phyloP scores from a whole-genome alignment of 2,888 invertebrate genomes.

The Zhengitettix transpicula region DNA sequence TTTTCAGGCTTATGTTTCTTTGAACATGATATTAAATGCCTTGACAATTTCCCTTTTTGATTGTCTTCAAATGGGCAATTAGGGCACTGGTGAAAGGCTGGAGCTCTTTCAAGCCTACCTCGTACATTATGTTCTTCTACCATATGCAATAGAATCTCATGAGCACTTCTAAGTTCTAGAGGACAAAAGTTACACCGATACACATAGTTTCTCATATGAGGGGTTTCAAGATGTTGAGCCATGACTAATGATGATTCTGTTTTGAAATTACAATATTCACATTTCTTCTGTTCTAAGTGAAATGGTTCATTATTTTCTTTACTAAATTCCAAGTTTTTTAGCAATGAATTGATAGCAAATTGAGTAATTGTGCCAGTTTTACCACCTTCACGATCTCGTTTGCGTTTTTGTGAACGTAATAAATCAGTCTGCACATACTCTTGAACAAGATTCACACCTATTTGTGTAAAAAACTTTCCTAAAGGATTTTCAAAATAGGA shows the following conservation, averaged over 20 bases:
- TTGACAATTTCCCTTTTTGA: constrained; percentile 74
- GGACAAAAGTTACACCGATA: constrained; percentile 71
- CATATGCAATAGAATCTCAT: constrained; percentile 82
- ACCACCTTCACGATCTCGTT: constrained; percentile 53
- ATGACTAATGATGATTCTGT: constrained; percentile 70
- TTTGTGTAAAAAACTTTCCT: constrained; percentile 80
- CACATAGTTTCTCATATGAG: constrained; percentile 75
- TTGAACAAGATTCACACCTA: constrained; percentile 79
- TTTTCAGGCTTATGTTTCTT: constrained; percentile 78
- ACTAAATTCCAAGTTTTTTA: constrained; percentile 69
- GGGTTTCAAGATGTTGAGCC: constrained; percentile 77
- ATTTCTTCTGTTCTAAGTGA: constrained; percentile 56
- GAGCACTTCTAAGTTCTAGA: constrained; percentile 65
- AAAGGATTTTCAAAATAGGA: constrained; percentile 71
- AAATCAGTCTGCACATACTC: constrained; percentile 89
- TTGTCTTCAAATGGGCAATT: constrained; percentile 91
- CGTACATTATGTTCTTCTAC: constrained; percentile 73
- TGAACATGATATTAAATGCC: constrained; percentile 73
- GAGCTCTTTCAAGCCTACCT: constrained; percentile 68
- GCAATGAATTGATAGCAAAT: constrained; percentile 63
- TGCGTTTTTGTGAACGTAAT: constrained; percentile 69
- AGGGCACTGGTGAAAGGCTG: constrained; percentile 78
- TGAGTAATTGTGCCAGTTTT: constrained; percentile 48
- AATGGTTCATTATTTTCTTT: constrained; percentile 73
- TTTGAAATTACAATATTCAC: constrained; percentile 78